Evolutionary conservation across 92 coral and sea anemone species (phyloP).

Genomic region (Anthopleura xanthogrammica): DNA sequence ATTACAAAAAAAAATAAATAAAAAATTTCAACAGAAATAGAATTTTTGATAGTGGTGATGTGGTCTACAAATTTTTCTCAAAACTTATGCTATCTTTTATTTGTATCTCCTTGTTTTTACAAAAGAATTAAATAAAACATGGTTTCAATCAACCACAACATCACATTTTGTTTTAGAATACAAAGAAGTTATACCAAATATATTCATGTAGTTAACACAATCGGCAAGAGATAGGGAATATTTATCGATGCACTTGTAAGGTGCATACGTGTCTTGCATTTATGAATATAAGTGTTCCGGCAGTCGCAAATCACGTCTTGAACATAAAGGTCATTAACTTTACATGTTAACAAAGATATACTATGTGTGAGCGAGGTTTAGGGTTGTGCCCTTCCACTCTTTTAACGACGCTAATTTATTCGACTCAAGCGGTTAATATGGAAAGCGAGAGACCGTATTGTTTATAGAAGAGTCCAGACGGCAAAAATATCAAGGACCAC

Average conservation of each 20-base stretch:
- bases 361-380: conserved; percentile 2
- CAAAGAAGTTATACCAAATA: neutral
- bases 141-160: conserved; percentile 9
- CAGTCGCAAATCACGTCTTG: conserved; percentile 15
- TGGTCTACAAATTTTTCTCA: neutral
- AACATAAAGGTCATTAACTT: conserved; percentile 13
- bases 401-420: conserved; percentile 12
- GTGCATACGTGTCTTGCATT: neutral
- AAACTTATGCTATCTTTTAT: neutral
- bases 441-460: conserved; percentile 5
- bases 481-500: neutral
- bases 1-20: neutral
- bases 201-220: neutral
- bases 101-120: neutral
- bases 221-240: neutral
- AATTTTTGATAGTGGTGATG: neutral
- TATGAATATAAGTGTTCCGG: neutral
- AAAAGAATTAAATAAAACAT: neutral
- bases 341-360: neutral
- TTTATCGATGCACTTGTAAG: neutral
- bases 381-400: conserved; percentile 27
- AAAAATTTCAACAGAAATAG: neutral
- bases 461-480: conserved; percentile 4
- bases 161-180: neutral
- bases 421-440: neutral